phyloP scores from a whole-genome alignment of 2,797 vertebrate genomes.

The Vespertilio murinus region DNA sequence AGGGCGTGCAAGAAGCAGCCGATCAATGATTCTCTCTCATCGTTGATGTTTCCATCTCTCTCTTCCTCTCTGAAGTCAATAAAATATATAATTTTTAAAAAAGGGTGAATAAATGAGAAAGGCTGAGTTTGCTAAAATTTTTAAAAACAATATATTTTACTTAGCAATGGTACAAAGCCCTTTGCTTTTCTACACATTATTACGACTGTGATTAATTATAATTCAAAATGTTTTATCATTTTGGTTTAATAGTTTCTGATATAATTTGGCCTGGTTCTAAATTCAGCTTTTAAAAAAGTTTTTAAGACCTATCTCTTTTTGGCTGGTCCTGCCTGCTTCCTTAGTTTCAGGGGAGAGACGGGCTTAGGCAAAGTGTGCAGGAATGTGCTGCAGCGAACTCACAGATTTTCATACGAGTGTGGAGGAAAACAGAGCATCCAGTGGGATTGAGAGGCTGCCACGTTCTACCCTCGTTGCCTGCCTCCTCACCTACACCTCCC shows the following conservation, averaged over 20 bases:
- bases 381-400: neutral
- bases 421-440: neutral
- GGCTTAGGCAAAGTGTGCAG: neutral
- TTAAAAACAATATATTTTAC: conserved; percentile 43
- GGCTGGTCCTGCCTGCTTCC: neutral
- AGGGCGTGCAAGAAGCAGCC: too few relatives aligned
- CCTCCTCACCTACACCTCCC: neutral
- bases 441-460: neutral
- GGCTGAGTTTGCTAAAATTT: neutral
- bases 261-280: neutral
- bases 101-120: neutral
- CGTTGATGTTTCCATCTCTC: too few relatives aligned
- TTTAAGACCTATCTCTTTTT: neutral
- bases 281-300: neutral
- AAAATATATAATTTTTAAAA: neutral
- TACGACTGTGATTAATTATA: conserved; percentile 5
- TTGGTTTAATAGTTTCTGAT: conserved; percentile 36
- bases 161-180: neutral
- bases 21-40: too few relatives aligned
- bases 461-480: neutral
- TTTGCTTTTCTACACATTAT: conserved; percentile 29
- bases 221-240: conserved; percentile 23
- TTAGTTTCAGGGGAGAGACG: neutral
- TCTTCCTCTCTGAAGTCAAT: too few relatives aligned
- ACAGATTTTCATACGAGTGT: neutral